phyloP scores from a whole-genome alignment of 2,888 invertebrate species.

The Pasiphila rectangulata region DNA sequence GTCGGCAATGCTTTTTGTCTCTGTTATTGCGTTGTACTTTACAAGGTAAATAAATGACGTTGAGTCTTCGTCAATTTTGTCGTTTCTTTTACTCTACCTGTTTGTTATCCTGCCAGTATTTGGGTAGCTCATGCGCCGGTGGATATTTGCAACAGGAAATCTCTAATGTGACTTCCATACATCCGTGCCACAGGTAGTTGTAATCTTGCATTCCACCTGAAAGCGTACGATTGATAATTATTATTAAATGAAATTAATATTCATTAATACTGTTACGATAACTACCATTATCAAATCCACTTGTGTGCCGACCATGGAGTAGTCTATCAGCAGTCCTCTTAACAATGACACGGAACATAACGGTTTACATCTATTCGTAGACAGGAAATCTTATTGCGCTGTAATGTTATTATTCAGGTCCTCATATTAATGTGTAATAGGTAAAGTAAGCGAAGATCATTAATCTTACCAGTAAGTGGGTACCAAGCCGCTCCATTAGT shows the following conservation, averaged over 20 bases:
- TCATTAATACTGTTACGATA: too few relatives aligned
- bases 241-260: too few relatives aligned
- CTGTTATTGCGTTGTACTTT: slow-evolving; percentile 16
- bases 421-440: not conserved
- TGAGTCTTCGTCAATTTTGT: slow-evolving; percentile 18
- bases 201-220: slow-evolving; percentile 95
- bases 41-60: too few relatives aligned
- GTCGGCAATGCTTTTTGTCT: slow-evolving; percentile 41
- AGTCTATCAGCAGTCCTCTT: too few relatives aligned
- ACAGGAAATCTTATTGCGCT: not conserved
- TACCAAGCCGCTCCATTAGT: slow-evolving; percentile 98
- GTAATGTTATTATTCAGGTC: not conserved
- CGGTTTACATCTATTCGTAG: too few relatives aligned
- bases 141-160: slow-evolving; percentile 97
- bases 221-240: slow-evolving; percentile 7
- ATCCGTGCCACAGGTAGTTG: slow-evolving; percentile 95
- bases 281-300: too few relatives aligned
- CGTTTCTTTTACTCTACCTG: slow-evolving; percentile 72
- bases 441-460: not conserved
- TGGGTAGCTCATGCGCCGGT: slow-evolving; percentile 86
- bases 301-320: too few relatives aligned
- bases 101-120: slow-evolving; percentile 94
- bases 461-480: slow-evolving; percentile 85
- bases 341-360: too few relatives aligned
- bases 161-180: slow-evolving; percentile 97